Percentiles rank a stretch among this genome's conserved stretches.
These are phyloP conservation scores for Paramormyrops hopkinsi DNA, from an alignment of 2,797 vertebrate species.

Conservation along the genomic window DNA sequence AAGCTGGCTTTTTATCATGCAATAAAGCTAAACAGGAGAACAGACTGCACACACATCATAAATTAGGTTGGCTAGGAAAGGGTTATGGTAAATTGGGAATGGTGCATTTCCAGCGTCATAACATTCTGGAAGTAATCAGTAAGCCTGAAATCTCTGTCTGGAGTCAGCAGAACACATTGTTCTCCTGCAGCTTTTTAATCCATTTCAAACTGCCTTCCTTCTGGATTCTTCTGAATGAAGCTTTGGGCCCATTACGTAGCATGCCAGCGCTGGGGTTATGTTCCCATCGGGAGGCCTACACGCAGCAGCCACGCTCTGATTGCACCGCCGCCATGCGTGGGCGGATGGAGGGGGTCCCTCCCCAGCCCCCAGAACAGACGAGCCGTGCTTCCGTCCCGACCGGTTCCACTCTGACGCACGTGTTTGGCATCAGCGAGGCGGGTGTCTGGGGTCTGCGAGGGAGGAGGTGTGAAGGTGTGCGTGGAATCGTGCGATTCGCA, in stretches of 20 bases:
- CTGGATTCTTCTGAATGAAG: conserved; percentile 21
- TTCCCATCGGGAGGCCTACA: neutral
- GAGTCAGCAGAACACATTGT: conserved; percentile 10
- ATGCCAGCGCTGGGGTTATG: neutral
- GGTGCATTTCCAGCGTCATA: neutral
- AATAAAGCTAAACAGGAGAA: conserved; percentile 4
- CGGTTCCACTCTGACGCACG: conserved; percentile 6
- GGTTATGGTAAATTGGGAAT: conserved; percentile 14
- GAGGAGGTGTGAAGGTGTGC: neutral
- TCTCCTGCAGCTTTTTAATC: conserved; percentile 18
- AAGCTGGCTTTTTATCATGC: neutral
- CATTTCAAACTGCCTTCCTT: conserved; percentile 12
- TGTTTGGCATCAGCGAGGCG: neutral
- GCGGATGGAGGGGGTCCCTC: neutral
- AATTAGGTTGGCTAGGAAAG: neutral
- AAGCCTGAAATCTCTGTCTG: conserved; percentile 20
- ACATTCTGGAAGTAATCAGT: conserved; percentile 17
- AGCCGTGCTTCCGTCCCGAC: neutral
- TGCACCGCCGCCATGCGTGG: neutral
- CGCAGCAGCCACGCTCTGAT: conserved; percentile 1
- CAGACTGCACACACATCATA: neutral
- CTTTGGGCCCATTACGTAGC: neutral
- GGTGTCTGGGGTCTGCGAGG: neutral
- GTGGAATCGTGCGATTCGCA: neutral
- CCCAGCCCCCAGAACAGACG: neutral